Percentiles rank a stretch among this genome's conserved stretches.
Conservation (phyloP, 1,140 invertebrate genomes). For the Atta cephalotes region DNA sequence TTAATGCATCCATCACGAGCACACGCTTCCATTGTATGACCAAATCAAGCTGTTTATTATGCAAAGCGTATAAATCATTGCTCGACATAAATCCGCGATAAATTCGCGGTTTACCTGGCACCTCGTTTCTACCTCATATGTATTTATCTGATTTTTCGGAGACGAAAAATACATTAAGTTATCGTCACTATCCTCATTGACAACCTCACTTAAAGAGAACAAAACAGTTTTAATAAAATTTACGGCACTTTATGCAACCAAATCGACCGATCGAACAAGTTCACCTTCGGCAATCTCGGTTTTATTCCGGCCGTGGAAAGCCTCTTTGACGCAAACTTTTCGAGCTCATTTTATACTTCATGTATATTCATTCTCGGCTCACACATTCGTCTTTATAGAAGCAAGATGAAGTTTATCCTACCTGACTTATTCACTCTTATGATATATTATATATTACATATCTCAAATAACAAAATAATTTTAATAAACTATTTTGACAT, state of each 20-base stretch:
- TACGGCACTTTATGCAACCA: slow-evolving; percentile 62
- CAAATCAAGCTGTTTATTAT: slow-evolving; percentile 60
- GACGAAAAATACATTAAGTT: slow-evolving; percentile 51
- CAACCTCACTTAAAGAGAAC: slow-evolving; percentile 54
- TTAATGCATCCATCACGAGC: slow-evolving; percentile 54
- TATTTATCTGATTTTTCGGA: slow-evolving; percentile 58
- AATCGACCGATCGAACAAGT: slow-evolving; percentile 57
- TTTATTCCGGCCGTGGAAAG: slow-evolving; percentile 67
- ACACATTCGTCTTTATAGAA: slow-evolving; percentile 61
- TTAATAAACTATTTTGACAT: not conserved
- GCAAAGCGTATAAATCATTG: slow-evolving; percentile 65
- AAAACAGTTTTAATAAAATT: slow-evolving; percentile 74
- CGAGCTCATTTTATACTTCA: slow-evolving; percentile 70
- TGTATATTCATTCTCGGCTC: slow-evolving; percentile 69
- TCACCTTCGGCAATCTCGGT: slow-evolving; percentile 64
- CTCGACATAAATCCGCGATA: slow-evolving; percentile 60
- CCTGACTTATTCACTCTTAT: slow-evolving; percentile 29
- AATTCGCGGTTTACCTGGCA: slow-evolving; percentile 57
- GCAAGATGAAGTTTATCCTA: slow-evolving; percentile 50
- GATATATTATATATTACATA: not conserved
- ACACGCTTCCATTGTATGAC: slow-evolving; percentile 34
- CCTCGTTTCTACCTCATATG: not conserved
- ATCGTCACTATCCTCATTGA: slow-evolving; percentile 9
- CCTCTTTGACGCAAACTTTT: slow-evolving; percentile 68
- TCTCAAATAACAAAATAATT: slow-evolving; percentile 14